Conservation (phyloP, 2,888 invertebrate species). For the Lutraria lutraria region DNA sequence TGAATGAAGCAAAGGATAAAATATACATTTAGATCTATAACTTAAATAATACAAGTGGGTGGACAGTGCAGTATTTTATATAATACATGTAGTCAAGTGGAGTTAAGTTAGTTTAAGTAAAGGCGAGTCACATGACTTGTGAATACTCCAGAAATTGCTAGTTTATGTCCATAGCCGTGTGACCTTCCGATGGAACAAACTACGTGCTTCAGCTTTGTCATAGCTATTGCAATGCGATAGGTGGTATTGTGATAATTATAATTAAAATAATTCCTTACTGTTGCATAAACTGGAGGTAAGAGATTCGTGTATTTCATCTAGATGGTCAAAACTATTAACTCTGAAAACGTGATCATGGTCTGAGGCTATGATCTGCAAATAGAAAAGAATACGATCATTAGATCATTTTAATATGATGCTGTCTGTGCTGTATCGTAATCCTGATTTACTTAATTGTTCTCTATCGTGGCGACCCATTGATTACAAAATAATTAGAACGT, state of each 20-base stretch:
- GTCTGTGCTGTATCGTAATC: not conserved
- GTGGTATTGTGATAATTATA: not conserved
- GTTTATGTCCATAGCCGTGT: not conserved
- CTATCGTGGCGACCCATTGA: not conserved
- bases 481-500: not conserved
- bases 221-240: not conserved
- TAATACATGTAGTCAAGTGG: not conserved
- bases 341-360: conserved; percentile 51
- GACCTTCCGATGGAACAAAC: too few species aligned
- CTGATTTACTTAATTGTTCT: not conserved
- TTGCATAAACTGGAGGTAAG: conserved; percentile 69
- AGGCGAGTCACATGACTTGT: not conserved
- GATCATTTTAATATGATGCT: not conserved
- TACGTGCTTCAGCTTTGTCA: too few species aligned
- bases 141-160: not conserved
- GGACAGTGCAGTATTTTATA: not conserved
- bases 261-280: conserved; percentile 48
- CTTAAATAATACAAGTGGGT: too few species aligned
- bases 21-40: not conserved
- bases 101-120: not conserved
- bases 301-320: conserved; percentile 54
- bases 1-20: not conserved
- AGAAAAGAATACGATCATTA: not conserved
- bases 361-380: conserved; percentile 49
- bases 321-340: conserved; percentile 52